phyloP scores from a whole-genome alignment of 2,888 invertebrate genomes.

The Lycocerus yunnanus region DNA sequence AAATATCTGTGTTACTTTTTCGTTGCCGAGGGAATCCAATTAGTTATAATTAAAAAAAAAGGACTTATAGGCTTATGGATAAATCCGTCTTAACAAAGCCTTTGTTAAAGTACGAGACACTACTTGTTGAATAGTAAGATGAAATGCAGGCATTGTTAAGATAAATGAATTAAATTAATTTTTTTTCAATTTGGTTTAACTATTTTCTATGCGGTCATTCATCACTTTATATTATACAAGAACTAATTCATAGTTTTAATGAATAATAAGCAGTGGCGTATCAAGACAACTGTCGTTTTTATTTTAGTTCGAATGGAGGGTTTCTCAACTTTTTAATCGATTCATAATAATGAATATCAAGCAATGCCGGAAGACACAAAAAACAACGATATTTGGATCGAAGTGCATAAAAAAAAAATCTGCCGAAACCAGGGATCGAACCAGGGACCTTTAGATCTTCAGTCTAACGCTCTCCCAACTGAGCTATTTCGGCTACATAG shows the following conservation, averaged over 20 bases:
- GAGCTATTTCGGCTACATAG: slow-evolving; percentile 74
- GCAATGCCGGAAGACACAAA: too few species aligned
- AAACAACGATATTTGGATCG: too few species aligned
- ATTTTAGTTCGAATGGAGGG: too few species aligned
- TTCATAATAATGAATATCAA: too few species aligned
- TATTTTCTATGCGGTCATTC: neutral
- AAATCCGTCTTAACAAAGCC: neutral
- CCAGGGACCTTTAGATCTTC: slow-evolving; percentile 77
- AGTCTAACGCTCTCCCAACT: slow-evolving; percentile 82
- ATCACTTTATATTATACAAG: neutral
- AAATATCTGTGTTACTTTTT: neutral
- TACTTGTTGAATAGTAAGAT: neutral
- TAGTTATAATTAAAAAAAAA: neutral
- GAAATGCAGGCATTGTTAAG: neutral
- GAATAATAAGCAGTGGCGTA: neutral
- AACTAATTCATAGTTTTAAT: neutral
- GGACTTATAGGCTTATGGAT: neutral
- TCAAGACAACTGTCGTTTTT: too few species aligned
- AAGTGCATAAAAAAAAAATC: slow-evolving; percentile 31
- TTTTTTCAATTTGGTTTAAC: neutral
- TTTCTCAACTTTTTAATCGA: too few species aligned
- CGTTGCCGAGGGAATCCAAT: neutral
- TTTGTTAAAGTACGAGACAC: neutral
- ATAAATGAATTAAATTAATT: neutral
- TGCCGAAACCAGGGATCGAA: slow-evolving; percentile 77